phyloP scores from a whole-genome alignment of 2,888 invertebrate genomes.

The Elysia crispata region DNA sequence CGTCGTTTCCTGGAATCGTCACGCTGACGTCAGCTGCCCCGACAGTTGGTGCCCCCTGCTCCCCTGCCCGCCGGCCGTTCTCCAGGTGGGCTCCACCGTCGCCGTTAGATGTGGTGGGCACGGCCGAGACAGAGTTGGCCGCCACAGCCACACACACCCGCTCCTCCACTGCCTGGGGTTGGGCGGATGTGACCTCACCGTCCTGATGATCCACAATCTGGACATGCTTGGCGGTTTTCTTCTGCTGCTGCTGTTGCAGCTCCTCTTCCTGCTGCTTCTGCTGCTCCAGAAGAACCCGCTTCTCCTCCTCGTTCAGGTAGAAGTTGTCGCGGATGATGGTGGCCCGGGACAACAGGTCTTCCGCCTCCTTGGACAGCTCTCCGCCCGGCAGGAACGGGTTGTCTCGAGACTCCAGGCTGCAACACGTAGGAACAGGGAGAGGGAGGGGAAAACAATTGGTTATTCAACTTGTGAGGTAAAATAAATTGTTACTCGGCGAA shows the following conservation, averaged over 20 bases:
- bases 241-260: conserved; percentile 35
- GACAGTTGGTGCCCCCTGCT: conserved; percentile 10
- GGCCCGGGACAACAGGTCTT: conserved; percentile 91
- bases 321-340: conserved; percentile 74
- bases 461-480: background rate
- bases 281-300: conserved; percentile 43
- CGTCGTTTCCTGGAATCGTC: conserved; percentile 40
- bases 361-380: conserved; percentile 94
- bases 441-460: background rate
- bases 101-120: conserved; percentile 38
- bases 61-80: conserved; percentile 50
- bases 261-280: conserved; percentile 41
- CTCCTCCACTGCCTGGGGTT: conserved; percentile 35
- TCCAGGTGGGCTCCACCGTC: conserved; percentile 44
- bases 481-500: no score
- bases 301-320: conserved; percentile 66
- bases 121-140: conserved; percentile 35
- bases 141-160: conserved; percentile 51
- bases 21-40: conserved; percentile 38
- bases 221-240: conserved; percentile 41
- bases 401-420: conserved; percentile 96
- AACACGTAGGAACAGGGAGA: conserved; percentile 40
- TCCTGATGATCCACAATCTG: conserved; percentile 36
- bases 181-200: conserved; percentile 1
- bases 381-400: conserved; percentile 98